Conservation (phyloP, 2,797 vertebrate genomes). For the Pipistrellus nathusii region DNA sequence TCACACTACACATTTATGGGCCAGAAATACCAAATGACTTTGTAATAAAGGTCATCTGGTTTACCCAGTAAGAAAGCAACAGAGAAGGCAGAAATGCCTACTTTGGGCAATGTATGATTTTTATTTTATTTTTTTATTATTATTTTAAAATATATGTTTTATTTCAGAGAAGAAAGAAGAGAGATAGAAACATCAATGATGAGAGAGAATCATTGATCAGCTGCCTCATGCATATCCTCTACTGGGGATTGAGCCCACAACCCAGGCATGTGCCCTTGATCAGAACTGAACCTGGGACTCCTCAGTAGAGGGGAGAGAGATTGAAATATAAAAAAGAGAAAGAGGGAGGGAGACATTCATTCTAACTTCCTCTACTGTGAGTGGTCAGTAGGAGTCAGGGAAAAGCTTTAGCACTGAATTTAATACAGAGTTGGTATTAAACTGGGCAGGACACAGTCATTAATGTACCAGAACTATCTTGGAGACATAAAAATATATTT, state of each 20-base stretch:
- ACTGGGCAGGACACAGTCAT: neutral
- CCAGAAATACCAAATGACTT: neutral
- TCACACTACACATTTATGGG: conserved; percentile 10
- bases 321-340: neutral
- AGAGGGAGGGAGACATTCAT: neutral
- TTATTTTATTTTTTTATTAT: conserved; percentile 18
- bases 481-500: neutral
- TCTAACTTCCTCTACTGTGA: neutral
- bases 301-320: neutral
- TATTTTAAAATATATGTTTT: too few relatives aligned
- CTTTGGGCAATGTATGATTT: neutral
- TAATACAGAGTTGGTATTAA: neutral
- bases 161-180: too few relatives aligned
- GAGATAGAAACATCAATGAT: too few relatives aligned
- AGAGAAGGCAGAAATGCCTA: neutral
- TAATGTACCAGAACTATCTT: neutral
- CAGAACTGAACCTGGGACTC: too few relatives aligned
- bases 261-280: too few relatives aligned
- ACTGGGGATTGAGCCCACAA: too few relatives aligned
- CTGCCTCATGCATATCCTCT: too few relatives aligned
- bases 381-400: neutral
- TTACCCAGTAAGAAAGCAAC: neutral
- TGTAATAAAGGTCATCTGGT: conserved; percentile 23
- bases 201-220: too few relatives aligned
- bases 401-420: neutral